Evolutionary conservation across 2,888 invertebrate genomes (phyloP), one percentile per base, ranked within the genome.

Genomic region (Priocnemis perturbator): DNA sequence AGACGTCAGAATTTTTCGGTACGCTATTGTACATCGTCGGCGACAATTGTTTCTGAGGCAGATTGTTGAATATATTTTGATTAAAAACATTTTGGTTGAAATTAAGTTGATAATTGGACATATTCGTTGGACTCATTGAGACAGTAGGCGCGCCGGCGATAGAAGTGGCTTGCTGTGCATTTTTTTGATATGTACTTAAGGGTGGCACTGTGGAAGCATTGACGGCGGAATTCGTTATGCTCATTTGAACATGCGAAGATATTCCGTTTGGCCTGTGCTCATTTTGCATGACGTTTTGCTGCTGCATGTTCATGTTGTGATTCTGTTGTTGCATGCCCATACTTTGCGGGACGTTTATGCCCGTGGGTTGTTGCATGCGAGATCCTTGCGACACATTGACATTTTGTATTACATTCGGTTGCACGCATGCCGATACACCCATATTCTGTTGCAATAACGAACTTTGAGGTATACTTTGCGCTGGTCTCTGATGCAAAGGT

Each of bases 41-140:
- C 0, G 84, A 77, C 11, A 83, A 67, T 65, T 86, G 86, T 59
- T 84, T 86, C 63, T 81, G 84, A 7, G 77, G 61, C 26, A 84
- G 63, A 64, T 79, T 75, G 53, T 77, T 78, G 48, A 80, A 71
- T 37, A 67, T 64, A 50, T 69, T 79, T 30, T 81, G 86, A 19
- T 69, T 75, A 17, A 82, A 84, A 23, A 74, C 81, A 48, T 63
- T 77, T 60, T 82, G 85, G 30, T 77, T 77, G 26, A 80, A 83
- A 65, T 77, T 81, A 3, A 82, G 71, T 21, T 76, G 79, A 52
- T 79, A 83, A 59, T 75, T 85, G 1, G 79, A 48, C 14, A 61
- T 58, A 17, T 55, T 70, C 2, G 71, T 69, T 21, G 77, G 53
- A 23, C 68, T 78, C 11, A 78, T 50, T 2, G 81, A 71, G 69